Evolutionary conservation across 2,888 invertebrate genomes (phyloP), one percentile per base, ranked within the genome.

Genomic region (Zaprionus bogoriensis): DNA sequence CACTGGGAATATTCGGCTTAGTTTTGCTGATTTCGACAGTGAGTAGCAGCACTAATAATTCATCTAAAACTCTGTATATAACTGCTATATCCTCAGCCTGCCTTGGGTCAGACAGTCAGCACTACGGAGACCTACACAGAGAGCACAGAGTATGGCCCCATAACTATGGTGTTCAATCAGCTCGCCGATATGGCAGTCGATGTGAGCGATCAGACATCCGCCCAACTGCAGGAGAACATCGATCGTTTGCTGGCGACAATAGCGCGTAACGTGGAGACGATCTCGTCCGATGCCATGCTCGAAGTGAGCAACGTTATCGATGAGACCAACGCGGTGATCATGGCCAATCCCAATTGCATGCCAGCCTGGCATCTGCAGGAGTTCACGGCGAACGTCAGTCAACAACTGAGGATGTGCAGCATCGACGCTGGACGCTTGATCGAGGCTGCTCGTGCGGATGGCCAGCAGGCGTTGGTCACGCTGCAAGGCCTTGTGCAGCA

Each of bases 81-180:
- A 4, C 20, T 6, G n/a, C n/a, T 2, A 14, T 10, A 42, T 39
- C 10, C 32, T n/a, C 36, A 74, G 74, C 12, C 32, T 17, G 50
- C 30, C 25, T 46, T 50, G 7, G 55, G 57, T 2, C 41, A 68
- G 14, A 46, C 20, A 0, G 14, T 20, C 2, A 53, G 32, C 12
- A 55, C 36, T 7, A 67, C 57, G 4, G 59, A 58, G 5, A 62
- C 36, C 9, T n/a, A 32, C 2, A 58, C 57, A 2, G 61, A 65
- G 22, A 68, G 84, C 4, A 65, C 59, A n/a, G 65, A 75, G 27
- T 76, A 75, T 57, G 88, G 77, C 20, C 78, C 87, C 2, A 67
- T 88, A 6, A 63, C 67, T 9, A 68, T 75, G 57, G 73, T 85
- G 10, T 53, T 89, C 28, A 69, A 89, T 36, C 77, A 78, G 27